These are phyloP conservation scores for Crocodylus rhombifer DNA, from an alignment of 2,797 vertebrate species.

Conservation along the genomic window DNA sequence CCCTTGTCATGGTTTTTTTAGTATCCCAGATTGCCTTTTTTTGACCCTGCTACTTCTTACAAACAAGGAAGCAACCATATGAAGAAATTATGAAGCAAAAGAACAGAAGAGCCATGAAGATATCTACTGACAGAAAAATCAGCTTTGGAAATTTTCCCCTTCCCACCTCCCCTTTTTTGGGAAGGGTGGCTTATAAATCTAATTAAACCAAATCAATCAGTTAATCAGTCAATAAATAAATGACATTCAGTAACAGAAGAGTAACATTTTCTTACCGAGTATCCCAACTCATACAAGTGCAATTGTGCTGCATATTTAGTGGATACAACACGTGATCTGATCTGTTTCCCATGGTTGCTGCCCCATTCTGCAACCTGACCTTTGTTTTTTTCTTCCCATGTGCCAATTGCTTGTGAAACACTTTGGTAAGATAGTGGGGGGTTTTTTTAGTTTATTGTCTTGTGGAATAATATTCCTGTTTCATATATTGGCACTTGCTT, in stretches of 20 bases:
- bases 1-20: background rate
- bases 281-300: background rate
- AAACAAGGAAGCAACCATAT: background rate
- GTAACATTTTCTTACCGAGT: background rate
- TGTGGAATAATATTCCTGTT: background rate
- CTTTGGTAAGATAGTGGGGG: background rate
- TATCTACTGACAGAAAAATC: background rate
- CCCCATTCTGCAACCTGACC: background rate
- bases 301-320: background rate
- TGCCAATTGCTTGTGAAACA: background rate
- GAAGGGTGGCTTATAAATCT: too few relatives aligned
- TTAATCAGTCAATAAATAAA: background rate
- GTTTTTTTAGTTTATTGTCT: background rate
- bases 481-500: background rate
- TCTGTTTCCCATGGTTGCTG: background rate
- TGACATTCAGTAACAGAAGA: background rate
- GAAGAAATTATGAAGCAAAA: background rate
- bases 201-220: background rate
- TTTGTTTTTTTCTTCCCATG: background rate
- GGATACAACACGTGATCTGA: background rate
- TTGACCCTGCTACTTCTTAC: background rate
- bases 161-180: background rate
- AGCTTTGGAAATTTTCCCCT: background rate
- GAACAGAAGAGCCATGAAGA: background rate
- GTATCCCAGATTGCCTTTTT: background rate